phyloP scores from a whole-genome alignment of 2,113 vertebrate species.

The Ceyx cyanopectus region DNA sequence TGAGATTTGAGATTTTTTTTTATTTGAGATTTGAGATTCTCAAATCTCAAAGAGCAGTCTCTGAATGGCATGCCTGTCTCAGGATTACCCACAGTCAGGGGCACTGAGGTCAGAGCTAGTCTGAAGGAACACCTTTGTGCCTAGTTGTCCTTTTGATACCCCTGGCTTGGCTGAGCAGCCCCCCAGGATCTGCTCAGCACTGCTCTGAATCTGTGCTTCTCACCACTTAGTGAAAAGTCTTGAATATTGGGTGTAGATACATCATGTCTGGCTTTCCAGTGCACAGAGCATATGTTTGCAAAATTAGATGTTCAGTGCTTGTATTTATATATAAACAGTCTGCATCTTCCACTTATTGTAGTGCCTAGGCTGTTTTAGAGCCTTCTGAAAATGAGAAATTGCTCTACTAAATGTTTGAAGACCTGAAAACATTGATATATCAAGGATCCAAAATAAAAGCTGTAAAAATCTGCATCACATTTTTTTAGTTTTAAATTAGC shows the following conservation, averaged over 20 bases:
- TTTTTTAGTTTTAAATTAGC: background rate
- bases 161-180: background rate
- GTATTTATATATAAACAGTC: constrained; percentile 28
- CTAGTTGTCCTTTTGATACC: background rate
- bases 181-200: background rate
- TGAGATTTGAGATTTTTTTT: no score
- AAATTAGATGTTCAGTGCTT: constrained; percentile 13
- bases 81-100: background rate
- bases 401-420: background rate
- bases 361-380: background rate
- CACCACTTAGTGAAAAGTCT: background rate
- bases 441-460: background rate
- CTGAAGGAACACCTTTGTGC: background rate
- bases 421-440: background rate
- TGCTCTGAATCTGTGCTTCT: background rate
- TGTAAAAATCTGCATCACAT: background rate
- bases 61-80: background rate
- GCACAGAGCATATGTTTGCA: background rate
- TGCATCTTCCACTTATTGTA: background rate
- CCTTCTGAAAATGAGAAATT: background rate
- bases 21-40: no score
- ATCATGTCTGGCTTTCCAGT: background rate
- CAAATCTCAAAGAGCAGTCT: background rate
- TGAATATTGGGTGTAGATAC: background rate
- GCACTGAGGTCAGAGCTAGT: background rate